phyloP scores from a whole-genome alignment of 2,113 vertebrate genomes.

The Aphyosemion australe region DNA sequence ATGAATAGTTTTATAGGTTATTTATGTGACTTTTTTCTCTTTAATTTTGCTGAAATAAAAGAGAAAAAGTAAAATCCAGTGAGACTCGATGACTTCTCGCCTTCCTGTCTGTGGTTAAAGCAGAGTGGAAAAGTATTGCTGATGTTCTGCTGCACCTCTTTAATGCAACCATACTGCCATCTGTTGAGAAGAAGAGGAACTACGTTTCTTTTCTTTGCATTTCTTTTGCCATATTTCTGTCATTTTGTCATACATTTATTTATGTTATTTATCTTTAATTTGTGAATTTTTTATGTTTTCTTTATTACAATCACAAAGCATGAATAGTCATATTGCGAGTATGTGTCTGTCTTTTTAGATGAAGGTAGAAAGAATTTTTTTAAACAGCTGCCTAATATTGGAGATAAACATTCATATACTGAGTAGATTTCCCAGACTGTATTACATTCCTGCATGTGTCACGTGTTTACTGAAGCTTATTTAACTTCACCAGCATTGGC shows the following conservation, averaged over 20 bases:
- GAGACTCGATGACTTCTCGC: slow-evolving; percentile 20
- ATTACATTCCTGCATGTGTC: slow-evolving; percentile 12
- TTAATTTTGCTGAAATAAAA: neutral
- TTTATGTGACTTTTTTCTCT: slow-evolving; percentile 39
- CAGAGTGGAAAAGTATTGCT: slow-evolving; percentile 14
- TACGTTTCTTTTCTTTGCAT: slow-evolving; percentile 41
- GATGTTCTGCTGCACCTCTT: slow-evolving; percentile 46
- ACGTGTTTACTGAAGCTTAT: slow-evolving; percentile 5
- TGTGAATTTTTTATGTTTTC: slow-evolving; percentile 38
- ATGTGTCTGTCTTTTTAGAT: slow-evolving; percentile 21
- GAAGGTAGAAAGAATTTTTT: slow-evolving; percentile 18
- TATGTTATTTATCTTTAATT: slow-evolving; percentile 29
- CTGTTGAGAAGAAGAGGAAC: slow-evolving; percentile 83
- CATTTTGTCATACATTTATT: slow-evolving; percentile 8
- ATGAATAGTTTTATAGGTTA: slow-evolving; percentile 24
- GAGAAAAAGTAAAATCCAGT: slow-evolving; percentile 12
- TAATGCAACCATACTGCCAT: slow-evolving; percentile 91
- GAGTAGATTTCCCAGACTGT: slow-evolving; percentile 41
- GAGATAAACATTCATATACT: slow-evolving; percentile 36
- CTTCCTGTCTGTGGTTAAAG: slow-evolving; percentile 12
- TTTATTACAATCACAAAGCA: neutral
- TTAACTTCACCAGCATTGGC: slow-evolving; percentile 22
- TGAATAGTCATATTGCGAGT: neutral
- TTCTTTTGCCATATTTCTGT: slow-evolving; percentile 23
- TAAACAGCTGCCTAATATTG: slow-evolving; percentile 45